Conservation (phyloP, 2,797 vertebrate species). For the Tokudaia muenninki region DNA sequence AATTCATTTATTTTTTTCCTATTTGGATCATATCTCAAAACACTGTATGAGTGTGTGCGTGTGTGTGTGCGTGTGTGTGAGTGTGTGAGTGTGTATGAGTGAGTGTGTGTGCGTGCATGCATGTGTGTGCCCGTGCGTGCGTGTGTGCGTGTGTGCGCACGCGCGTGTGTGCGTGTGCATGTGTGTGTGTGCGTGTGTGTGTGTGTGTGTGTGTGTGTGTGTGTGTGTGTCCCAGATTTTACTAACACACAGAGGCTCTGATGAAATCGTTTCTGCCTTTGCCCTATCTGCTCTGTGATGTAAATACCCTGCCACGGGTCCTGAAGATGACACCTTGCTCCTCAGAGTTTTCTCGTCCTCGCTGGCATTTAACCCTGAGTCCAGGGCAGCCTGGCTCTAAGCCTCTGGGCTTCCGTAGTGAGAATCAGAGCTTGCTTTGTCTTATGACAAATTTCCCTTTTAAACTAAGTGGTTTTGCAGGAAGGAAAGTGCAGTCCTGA, state of each 20-base stretch:
- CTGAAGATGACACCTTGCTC: fast-evolving
- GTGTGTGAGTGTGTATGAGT: too few relatives aligned
- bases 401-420: fast-evolving
- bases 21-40: conserved; percentile 43
- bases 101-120: neutral
- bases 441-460: fast-evolving
- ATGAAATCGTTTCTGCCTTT: neutral
- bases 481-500: neutral
- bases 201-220: neutral
- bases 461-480: neutral
- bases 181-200: too few relatives aligned
- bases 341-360: neutral
- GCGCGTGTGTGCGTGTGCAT: too few relatives aligned
- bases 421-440: neutral
- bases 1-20: conserved; percentile 59
- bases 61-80: neutral
- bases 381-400: neutral
- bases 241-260: neutral
- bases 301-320: conserved; percentile 29
- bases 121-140: too few relatives aligned
- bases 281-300: neutral
- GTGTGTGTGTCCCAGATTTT: neutral
- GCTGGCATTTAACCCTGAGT: neutral
- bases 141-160: neutral
- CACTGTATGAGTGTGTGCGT: neutral